A percentile compares a stretch with the other conserved stretches of the same genome.
Conservation (phyloP, 2,888 invertebrate genomes). For the Blera fallax region DNA sequence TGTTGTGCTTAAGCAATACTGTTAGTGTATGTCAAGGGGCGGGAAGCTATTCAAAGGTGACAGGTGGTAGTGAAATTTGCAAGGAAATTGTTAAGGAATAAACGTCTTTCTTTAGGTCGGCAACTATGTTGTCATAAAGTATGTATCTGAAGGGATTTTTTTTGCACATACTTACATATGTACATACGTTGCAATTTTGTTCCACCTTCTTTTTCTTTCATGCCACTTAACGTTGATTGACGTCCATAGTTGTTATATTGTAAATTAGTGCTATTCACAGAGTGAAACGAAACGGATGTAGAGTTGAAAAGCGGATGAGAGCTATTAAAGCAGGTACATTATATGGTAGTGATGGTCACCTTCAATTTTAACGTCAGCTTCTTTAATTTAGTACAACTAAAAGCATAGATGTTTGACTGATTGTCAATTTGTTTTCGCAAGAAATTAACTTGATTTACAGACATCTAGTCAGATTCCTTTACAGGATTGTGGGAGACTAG, state of each 20-base stretch:
- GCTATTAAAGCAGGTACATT: background rate
- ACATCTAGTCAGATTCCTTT: no score
- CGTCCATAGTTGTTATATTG: background rate
- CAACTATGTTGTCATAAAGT: background rate
- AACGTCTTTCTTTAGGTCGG: slow-evolving; percentile 12
- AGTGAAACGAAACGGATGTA: background rate
- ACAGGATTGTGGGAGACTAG: no score
- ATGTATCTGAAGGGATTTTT: background rate
- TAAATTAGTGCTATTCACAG: background rate
- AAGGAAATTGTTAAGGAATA: slow-evolving; percentile 9
- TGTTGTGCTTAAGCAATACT: slow-evolving; percentile 6
- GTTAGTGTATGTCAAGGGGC: slow-evolving; percentile 18
- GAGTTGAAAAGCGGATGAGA: background rate
- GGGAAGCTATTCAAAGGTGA: slow-evolving; percentile 22
- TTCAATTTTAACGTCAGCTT: background rate
- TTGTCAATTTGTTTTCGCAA: no score
- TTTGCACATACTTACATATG: background rate
- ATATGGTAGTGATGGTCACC: background rate
- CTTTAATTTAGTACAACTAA: no score
- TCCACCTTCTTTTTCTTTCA: background rate
- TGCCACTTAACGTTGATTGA: background rate
- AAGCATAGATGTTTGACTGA: no score
- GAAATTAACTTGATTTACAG: no score
- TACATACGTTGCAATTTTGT: background rate
- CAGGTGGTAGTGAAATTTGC: slow-evolving; percentile 45